These are phyloP conservation scores for Hepsetus odoe DNA, from an alignment of 2,113 vertebrate genomes.

Conservation along the genomic window DNA sequence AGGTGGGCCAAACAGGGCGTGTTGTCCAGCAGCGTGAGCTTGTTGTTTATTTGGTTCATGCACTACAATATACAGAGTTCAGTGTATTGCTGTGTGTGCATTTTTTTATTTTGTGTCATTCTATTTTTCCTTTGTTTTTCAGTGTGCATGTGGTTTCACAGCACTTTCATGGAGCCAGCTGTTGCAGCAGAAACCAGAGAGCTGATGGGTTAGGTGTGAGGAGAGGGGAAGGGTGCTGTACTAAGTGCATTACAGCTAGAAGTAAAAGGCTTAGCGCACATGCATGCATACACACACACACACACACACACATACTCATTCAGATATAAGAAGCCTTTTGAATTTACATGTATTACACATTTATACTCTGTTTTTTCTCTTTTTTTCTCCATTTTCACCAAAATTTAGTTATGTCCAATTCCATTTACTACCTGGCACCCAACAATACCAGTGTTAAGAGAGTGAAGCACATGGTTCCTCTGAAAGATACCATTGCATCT, in stretches of 20 bases:
- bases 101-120: not conserved
- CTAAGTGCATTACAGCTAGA: constrained; percentile 21
- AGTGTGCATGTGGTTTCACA: not conserved
- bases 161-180: not conserved
- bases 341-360: not conserved
- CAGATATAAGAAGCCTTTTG: not conserved
- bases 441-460: no score
- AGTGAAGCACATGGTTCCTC: no score
- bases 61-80: no score
- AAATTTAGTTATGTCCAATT: no score
- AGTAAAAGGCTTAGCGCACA: constrained; percentile 4
- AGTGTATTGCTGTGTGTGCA: no score
- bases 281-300: not conserved
- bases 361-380: no score
- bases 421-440: no score
- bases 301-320: not conserved
- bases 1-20: not conserved
- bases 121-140: no score
- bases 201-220: not conserved
- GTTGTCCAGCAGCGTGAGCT: not conserved
- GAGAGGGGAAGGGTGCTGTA: not conserved
- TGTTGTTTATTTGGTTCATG: no score
- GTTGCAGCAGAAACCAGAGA: not conserved
- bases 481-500: no score
- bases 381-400: no score